phyloP scores from a whole-genome alignment of 1,140 invertebrate species.

The Tetragnatha versicolor region DNA sequence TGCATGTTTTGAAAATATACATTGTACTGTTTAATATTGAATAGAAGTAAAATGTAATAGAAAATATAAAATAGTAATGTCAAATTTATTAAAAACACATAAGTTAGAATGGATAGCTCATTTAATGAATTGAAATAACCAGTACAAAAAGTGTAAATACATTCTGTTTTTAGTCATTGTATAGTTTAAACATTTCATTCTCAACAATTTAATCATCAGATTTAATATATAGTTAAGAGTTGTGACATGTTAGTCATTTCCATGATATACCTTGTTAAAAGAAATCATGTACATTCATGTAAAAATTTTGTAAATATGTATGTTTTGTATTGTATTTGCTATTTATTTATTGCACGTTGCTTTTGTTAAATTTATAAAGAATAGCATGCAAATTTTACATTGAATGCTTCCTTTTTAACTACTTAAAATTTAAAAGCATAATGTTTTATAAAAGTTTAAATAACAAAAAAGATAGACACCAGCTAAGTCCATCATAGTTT shows the following conservation, averaged over 20 bases:
- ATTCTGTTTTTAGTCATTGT: conserved; percentile 23
- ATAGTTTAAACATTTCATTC: conserved; percentile 39
- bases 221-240: conserved; percentile 27
- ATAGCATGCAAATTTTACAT: not conserved
- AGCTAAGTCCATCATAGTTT: too few relatives aligned
- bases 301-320: conserved; percentile 41
- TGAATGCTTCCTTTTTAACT: conserved; percentile 1
- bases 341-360: conserved; percentile 17
- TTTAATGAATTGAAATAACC: too few relatives aligned
- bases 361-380: not conserved
- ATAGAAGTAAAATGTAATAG: too few relatives aligned
- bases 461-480: too few relatives aligned
- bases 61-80: too few relatives aligned
- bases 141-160: conserved; percentile 40
- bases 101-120: too few relatives aligned
- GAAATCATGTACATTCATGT: not conserved
- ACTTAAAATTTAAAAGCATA: too few relatives aligned
- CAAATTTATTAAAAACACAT: too few relatives aligned
- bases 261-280: not conserved
- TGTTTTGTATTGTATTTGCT: conserved; percentile 20
- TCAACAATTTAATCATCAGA: conserved; percentile 14
- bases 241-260: conserved; percentile 27
- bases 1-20: too few relatives aligned
- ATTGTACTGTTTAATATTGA: too few relatives aligned
- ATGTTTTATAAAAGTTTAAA: too few relatives aligned